These are phyloP conservation scores for Chymomyza amoena DNA, from an alignment of 2,888 invertebrate species.

Conservation along the genomic window DNA sequence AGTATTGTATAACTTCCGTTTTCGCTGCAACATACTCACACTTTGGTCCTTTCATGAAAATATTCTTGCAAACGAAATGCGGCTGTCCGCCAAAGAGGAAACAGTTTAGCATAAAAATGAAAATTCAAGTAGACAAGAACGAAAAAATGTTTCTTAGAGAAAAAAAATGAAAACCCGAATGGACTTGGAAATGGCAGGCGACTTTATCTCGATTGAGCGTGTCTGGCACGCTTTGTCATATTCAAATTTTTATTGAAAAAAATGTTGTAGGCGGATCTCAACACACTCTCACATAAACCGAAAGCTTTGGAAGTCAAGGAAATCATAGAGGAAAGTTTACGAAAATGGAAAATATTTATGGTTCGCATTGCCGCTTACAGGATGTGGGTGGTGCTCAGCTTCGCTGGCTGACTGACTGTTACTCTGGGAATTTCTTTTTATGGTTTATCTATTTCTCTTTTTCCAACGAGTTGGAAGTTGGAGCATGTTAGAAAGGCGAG, in stretches of 20 bases:
- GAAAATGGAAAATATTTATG: slow-evolving; percentile 55
- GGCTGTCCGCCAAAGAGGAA: slow-evolving; percentile 52
- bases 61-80: slow-evolving; percentile 55
- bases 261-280: background rate
- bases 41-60: slow-evolving; percentile 31
- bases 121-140: slow-evolving; percentile 36
- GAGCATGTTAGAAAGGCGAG: no score
- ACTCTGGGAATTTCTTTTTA: background rate
- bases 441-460: no score
- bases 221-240: slow-evolving; percentile 47
- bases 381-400: slow-evolving; percentile 48
- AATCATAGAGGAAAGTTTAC: slow-evolving; percentile 73
- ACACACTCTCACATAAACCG: no score
- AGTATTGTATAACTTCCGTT: slow-evolving; percentile 54
- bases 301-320: slow-evolving; percentile 45
- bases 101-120: slow-evolving; percentile 60
- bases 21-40: slow-evolving; percentile 53
- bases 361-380: slow-evolving; percentile 37
- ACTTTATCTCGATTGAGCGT: slow-evolving; percentile 57
- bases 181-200: slow-evolving; percentile 12
- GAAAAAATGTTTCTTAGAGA: background rate
- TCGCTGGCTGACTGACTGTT: background rate
- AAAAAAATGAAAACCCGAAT: background rate
- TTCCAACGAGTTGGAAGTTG: no score
- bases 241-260: slow-evolving; percentile 61